Conservation (phyloP, 1,140 invertebrate species). For the Drosophila truncata region DNA sequence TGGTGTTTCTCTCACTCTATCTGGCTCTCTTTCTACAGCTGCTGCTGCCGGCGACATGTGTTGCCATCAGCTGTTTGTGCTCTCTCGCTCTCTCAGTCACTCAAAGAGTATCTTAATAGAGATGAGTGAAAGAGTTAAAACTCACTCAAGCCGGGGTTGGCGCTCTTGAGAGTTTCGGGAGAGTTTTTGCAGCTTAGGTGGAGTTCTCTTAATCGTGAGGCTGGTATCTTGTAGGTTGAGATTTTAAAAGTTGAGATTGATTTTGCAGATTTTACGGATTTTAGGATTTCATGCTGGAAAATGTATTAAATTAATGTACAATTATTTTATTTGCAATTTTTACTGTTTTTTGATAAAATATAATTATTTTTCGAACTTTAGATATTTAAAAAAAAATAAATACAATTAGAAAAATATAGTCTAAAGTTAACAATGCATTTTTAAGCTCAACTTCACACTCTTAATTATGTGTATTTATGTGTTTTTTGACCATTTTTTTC, state of each 20-base stretch:
- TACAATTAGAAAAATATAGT: neutral
- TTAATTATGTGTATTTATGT: neutral
- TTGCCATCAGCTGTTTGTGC: slow-evolving; percentile 43
- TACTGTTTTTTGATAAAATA: neutral
- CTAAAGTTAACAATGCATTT: neutral
- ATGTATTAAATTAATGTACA: neutral
- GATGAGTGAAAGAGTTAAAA: neutral
- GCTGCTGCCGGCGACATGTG: slow-evolving; percentile 36
- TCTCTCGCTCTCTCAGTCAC: neutral
- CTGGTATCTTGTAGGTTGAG: neutral
- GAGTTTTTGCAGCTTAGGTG: neutral
- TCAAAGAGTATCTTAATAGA: neutral
- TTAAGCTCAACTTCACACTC: neutral
- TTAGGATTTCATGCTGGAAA: neutral
- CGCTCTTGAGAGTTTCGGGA: slow-evolving; percentile 8
- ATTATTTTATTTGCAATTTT: neutral
- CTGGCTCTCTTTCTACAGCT: slow-evolving; percentile 5
- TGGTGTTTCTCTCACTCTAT: no score
- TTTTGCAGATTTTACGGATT: neutral
- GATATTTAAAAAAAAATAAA: neutral
- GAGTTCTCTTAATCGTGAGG: neutral
- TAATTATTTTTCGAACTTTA: neutral
- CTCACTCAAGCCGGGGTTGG: slow-evolving; percentile 8
- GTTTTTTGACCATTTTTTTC: neutral
- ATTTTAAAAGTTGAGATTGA: neutral